Evolutionary conservation across 2,797 vertebrate species (phyloP), one percentile per base, ranked within the genome.

Genomic region (Leptodactylus fallax): DNA sequence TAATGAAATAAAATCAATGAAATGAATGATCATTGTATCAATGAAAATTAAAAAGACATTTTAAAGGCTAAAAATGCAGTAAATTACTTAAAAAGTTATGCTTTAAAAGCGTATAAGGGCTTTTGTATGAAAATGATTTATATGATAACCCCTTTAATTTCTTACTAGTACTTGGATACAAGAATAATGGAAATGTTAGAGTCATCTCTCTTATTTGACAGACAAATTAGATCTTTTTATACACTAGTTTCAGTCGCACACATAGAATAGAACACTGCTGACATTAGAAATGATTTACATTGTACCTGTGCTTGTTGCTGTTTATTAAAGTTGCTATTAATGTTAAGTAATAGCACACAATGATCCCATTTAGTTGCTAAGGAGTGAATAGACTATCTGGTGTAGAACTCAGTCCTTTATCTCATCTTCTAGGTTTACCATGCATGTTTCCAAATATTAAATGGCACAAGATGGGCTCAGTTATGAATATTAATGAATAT

Each of bases 171-270:
- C 27, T 71, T 45, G 27, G 25, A 25, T 69, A 7, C 14, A 25
- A 69, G 65, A 69, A 69, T 71, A 71, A 71, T 71, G 27, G 67
- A 13, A 1, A 71, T 7, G 13, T 60, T 45, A 60, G 23, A 19
- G 7, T 27, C 78, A 27, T 12, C n/a, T 25, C 55, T 80, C 78
- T 21, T 60, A 53, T 78, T 78, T 78, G 74, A 51, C 49, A 78
- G 49, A 78, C 74, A 78, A 78, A 78, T 78, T 11, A 78, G 74
- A 53, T 76, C 47, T 55, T 78, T 78, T 78, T 76, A 23, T 78
- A 53, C 1, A 5, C 51, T 51, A 13, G 19, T 36, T 71, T 71
- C 67, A 71, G 6, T 36, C 36, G 67, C 5, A 53, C 7, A n/a
- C 51, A 17, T 21, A 5, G 21, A 12, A 12, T 51, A 19, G 12